Conservation (phyloP, 2,888 invertebrate species). For the Yponomeuta cagnagella region DNA sequence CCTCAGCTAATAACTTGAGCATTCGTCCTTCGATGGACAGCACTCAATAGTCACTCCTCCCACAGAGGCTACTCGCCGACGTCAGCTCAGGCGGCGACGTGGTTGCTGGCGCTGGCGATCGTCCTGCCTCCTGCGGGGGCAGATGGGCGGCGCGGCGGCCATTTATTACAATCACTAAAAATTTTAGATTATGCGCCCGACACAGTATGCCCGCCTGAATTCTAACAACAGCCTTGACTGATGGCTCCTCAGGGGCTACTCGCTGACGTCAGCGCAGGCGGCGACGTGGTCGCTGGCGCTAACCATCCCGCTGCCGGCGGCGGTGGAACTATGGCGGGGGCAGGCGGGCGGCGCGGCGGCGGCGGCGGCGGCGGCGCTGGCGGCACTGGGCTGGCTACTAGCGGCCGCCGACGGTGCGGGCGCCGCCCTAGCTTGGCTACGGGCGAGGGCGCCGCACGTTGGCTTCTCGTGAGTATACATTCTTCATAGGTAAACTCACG, state of each 20-base stretch:
- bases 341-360: slow-evolving; percentile 31
- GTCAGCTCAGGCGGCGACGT: slow-evolving; percentile 90
- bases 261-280: slow-evolving; percentile 92
- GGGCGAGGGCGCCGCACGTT: slow-evolving; percentile 52
- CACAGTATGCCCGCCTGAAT: too few species aligned
- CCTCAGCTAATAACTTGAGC: too few species aligned
- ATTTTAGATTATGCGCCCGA: too few species aligned
- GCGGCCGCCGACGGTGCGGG: slow-evolving; percentile 43
- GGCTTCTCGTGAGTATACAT: slow-evolving; percentile 47
- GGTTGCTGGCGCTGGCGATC: slow-evolving; percentile 89
- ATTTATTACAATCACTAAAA: too few species aligned
- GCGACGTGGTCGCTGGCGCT: slow-evolving; percentile 91
- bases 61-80: slow-evolving; percentile 96
- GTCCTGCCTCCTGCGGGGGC: slow-evolving; percentile 88
- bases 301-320: slow-evolving; percentile 91
- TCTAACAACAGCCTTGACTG: too few species aligned
- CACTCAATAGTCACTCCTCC: not conserved
- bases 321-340: slow-evolving; percentile 78
- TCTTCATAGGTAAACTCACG: too few species aligned
- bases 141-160: slow-evolving; percentile 30
- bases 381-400: slow-evolving; percentile 26
- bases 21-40: too few species aligned
- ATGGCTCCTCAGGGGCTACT: slow-evolving; percentile 84
- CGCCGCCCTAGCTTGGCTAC: slow-evolving; percentile 77
- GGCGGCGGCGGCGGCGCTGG: slow-evolving; percentile 20